Evolutionary conservation across 2,797 vertebrate genomes (phyloP).

Genomic region (Galaxias olidus): DNA sequence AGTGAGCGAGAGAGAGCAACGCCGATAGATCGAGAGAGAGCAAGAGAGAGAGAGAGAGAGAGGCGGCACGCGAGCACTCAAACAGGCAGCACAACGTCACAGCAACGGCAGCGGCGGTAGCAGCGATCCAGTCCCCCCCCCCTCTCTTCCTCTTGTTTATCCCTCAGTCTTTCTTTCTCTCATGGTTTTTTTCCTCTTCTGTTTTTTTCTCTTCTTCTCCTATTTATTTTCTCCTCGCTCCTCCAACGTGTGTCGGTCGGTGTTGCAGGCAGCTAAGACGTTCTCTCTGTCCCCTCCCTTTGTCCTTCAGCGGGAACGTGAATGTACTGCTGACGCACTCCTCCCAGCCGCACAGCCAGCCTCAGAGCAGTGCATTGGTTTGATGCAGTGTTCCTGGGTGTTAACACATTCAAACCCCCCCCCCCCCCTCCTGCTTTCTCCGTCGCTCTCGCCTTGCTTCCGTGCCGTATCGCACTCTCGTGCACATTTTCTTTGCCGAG

Average conservation of each 20-base stretch:
- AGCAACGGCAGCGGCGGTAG: slow-evolving; percentile 61
- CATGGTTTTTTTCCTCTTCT: slow-evolving; percentile 4
- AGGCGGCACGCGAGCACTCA: slow-evolving; percentile 59
- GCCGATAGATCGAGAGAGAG: not conserved
- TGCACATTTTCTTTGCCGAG: not conserved
- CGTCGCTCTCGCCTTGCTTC: slow-evolving; percentile 17
- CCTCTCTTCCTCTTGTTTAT: slow-evolving; percentile 64
- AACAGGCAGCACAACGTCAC: slow-evolving; percentile 73
- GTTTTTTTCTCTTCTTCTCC: slow-evolving; percentile 23
- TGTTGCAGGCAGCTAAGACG: slow-evolving; percentile 85
- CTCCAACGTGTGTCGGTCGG: slow-evolving; percentile 62
- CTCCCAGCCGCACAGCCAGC: slow-evolving; percentile 74
- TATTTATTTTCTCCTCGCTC: slow-evolving; percentile 15
- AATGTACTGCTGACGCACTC: slow-evolving; percentile 96
- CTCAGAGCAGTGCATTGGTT: slow-evolving; percentile 89
- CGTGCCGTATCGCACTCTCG: slow-evolving; percentile 12
- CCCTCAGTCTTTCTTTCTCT: slow-evolving; percentile 64
- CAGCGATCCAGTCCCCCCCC: slow-evolving; percentile 69
- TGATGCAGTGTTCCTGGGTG: slow-evolving; percentile 91
- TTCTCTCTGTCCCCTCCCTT: slow-evolving; percentile 92
- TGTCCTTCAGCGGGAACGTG: slow-evolving; percentile 97
- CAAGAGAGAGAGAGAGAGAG: slow-evolving; percentile 24
- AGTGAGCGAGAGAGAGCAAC: slow-evolving; percentile 16
- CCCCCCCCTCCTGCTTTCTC: slow-evolving; percentile 53
- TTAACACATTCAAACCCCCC: slow-evolving; percentile 81